Evolutionary conservation across 1,140 invertebrate genomes (phyloP).

Genomic region (Globodera rostochiensis): DNA sequence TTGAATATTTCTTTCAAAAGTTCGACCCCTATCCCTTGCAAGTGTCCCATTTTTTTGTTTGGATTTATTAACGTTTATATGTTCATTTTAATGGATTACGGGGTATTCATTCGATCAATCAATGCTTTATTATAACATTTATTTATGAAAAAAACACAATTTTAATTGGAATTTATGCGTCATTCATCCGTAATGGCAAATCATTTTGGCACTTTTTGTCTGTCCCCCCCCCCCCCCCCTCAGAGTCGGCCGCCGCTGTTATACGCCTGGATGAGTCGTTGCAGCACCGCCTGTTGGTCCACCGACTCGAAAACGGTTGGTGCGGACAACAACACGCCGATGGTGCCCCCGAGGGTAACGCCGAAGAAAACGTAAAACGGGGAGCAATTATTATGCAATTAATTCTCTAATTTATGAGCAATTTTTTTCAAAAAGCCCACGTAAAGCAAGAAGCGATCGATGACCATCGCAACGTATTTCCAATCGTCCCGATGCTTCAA

Average conservation of each 20-base stretch:
- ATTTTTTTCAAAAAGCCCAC: not conserved
- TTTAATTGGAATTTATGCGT: not conserved
- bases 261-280: constrained; percentile 25
- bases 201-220: not conserved
- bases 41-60: too few relatives aligned
- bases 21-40: too few relatives aligned
- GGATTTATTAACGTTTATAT: too few relatives aligned
- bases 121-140: not conserved
- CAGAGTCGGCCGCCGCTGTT: constrained; percentile 25
- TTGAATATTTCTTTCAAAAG: too few relatives aligned
- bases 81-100: too few relatives aligned
- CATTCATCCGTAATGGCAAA: too few relatives aligned
- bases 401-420: too few relatives aligned
- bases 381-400: constrained; percentile 83
- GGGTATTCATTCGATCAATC: too few relatives aligned
- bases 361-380: constrained; percentile 96
- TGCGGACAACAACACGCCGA: constrained; percentile 65
- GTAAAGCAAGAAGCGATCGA: constrained; percentile 93
- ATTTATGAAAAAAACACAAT: not conserved
- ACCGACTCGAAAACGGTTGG: constrained; percentile 29
- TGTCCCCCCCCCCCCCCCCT: not conserved
- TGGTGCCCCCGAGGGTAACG: constrained; percentile 86
- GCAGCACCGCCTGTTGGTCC: constrained; percentile 27
- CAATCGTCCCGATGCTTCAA: constrained; percentile 60
- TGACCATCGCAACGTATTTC: constrained; percentile 85